Percentiles rank a stretch among this genome's conserved stretches.
phyloP scores from a whole-genome alignment of 1,140 invertebrate species.

The Sminthurides bifidus region DNA sequence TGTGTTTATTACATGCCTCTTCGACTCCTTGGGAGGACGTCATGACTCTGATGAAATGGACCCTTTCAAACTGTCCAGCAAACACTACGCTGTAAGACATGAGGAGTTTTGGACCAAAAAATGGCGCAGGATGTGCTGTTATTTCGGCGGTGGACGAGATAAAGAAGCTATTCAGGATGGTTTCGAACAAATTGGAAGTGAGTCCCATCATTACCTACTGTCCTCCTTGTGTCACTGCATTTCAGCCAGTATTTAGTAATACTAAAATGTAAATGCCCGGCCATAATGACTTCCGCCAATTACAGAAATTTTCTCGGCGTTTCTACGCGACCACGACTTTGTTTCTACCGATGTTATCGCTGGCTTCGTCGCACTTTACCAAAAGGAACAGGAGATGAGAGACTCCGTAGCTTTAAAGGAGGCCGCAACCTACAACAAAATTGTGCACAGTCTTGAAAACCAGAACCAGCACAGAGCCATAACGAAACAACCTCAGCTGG shows the following conservation, averaged over 20 bases:
- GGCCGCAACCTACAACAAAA: neutral
- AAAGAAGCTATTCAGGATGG: slow-evolving; percentile 69
- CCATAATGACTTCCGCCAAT: no score
- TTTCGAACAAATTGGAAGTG: slow-evolving; percentile 69
- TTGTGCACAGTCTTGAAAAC: neutral
- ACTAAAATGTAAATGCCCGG: no score
- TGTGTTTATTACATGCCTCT: slow-evolving; percentile 56
- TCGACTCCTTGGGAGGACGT: slow-evolving; percentile 59
- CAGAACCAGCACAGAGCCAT: slow-evolving; percentile 2
- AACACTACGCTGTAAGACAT: neutral
- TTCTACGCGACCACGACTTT: slow-evolving; percentile 69
- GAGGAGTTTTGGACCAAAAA: slow-evolving; percentile 10
- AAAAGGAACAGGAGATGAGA: slow-evolving; percentile 8
- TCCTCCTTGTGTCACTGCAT: no score
- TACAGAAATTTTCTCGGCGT: slow-evolving; percentile 52
- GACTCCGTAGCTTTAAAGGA: neutral
- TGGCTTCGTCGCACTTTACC: slow-evolving; percentile 61
- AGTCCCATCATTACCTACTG: no score
- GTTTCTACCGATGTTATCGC: slow-evolving; percentile 79
- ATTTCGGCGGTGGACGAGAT: slow-evolving; percentile 63
- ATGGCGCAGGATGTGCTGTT: slow-evolving; percentile 49
- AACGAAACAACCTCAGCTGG: slow-evolving; percentile 3
- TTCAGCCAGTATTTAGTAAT: no score
- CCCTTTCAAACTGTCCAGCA: neutral
- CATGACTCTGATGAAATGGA: slow-evolving; percentile 40